These are phyloP conservation scores for Philopotamus ludificatus DNA, from an alignment of 1,140 invertebrate genomes.

Conservation along the genomic window DNA sequence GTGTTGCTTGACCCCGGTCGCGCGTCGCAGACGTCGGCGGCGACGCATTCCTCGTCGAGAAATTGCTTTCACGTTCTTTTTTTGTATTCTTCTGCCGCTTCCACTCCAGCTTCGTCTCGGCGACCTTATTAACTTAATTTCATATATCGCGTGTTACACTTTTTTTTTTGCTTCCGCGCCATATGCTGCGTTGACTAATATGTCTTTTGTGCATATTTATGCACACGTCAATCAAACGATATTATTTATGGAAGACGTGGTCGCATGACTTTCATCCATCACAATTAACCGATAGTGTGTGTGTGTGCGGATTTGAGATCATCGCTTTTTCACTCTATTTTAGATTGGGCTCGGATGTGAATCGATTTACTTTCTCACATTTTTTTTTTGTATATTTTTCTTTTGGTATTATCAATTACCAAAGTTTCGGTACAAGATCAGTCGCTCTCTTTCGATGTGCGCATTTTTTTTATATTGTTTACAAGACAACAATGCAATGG, in stretches of 20 bases:
- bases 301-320: too few species aligned
- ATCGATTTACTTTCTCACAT: conserved; percentile 8
- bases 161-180: conserved; percentile 22
- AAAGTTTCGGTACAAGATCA: background rate
- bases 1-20: too few species aligned
- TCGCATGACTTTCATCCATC: too few species aligned
- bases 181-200: background rate
- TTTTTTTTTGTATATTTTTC: too few species aligned
- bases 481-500: conserved; percentile 2
- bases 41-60: conserved; percentile 26
- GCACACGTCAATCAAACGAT: background rate
- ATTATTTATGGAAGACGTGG: too few species aligned
- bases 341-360: background rate
- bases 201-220: background rate
- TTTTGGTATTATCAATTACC: background rate
- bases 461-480: background rate
- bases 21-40: conserved; percentile 8
- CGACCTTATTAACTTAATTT: conserved; percentile 32
- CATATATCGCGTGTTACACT: conserved; percentile 30
- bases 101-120: too few species aligned
- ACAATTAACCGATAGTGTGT: too few species aligned
- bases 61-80: conserved; percentile 30
- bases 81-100: too few species aligned
- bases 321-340: background rate
- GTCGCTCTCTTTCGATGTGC: background rate